Evolutionary conservation across 2,888 invertebrate genomes (phyloP).

Genomic region (Spicauda simplicius): DNA sequence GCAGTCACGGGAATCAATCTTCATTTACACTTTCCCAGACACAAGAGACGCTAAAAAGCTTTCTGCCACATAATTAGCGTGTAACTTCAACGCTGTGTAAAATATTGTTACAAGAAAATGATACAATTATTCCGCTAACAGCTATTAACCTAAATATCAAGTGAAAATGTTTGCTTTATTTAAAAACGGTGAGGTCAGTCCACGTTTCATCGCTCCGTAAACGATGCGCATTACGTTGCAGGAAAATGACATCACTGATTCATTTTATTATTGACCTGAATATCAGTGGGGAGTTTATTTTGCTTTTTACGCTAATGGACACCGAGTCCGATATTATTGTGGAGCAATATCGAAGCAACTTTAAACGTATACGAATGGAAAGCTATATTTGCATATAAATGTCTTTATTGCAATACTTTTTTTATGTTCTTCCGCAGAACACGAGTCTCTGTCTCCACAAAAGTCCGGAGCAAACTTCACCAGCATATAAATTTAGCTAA

Average conservation of each 20-base stretch:
- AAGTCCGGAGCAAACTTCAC: too few relatives aligned
- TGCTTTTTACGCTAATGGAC: not conserved
- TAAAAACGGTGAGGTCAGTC: constrained; percentile 13
- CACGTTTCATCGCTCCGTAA: not conserved
- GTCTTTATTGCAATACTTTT: too few relatives aligned
- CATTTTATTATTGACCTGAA: constrained; percentile 6
- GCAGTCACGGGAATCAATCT: not conserved
- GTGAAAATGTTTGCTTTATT: constrained; percentile 13
- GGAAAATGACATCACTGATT: constrained; percentile 7
- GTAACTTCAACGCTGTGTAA: not conserved
- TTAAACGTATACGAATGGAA: not conserved
- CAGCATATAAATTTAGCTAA: too few relatives aligned
- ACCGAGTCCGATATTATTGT: not conserved
- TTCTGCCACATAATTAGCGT: constrained; percentile 1
- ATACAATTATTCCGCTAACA: constrained; percentile 8
- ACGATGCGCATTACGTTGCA: constrained; percentile 1
- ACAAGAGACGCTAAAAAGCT: constrained; percentile 1
- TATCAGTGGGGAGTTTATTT: not conserved
- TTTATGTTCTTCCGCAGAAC: too few relatives aligned
- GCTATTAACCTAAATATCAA: constrained; percentile 17
- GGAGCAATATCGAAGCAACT: not conserved
- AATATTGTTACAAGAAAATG: constrained; percentile 3
- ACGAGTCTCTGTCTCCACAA: too few relatives aligned
- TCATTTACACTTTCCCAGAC: not conserved
- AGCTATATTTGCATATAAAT: too few relatives aligned